Percentiles rank a stretch among this genome's conserved stretches.
Evolutionary conservation across 2,797 vertebrate species (phyloP).

Genomic region (Melanotaenia trifasciata): DNA sequence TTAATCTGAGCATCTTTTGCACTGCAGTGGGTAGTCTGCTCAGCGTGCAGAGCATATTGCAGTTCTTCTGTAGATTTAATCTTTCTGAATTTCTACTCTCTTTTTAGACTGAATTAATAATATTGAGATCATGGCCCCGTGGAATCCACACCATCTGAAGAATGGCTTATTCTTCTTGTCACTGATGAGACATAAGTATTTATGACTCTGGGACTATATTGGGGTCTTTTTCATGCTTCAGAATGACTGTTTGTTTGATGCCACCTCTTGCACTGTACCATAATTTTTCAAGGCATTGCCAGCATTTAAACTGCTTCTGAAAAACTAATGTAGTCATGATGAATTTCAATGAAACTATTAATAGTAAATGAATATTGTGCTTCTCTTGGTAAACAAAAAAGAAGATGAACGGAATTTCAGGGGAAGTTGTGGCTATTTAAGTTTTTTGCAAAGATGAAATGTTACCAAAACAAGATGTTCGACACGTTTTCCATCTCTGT

Average conservation of each 20-base stretch:
- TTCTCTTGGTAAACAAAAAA: conserved; percentile 42
- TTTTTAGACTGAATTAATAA: background rate
- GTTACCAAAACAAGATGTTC: conserved; percentile 74
- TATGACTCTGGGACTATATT: background rate
- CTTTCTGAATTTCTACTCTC: background rate
- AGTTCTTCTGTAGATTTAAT: conserved; percentile 6
- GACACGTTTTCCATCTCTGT: conserved; percentile 62
- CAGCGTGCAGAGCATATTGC: background rate
- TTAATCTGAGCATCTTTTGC: background rate
- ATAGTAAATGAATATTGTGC: conserved; percentile 36
- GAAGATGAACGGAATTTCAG: conserved; percentile 20
- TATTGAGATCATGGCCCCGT: conserved; percentile 1
- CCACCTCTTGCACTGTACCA: background rate
- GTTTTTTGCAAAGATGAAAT: conserved; percentile 62
- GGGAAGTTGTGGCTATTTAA: conserved; percentile 57
- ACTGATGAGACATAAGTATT: conserved; percentile 2
- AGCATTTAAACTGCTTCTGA: background rate
- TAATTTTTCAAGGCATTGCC: background rate
- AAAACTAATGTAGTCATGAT: conserved; percentile 20
- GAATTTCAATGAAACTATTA: conserved; percentile 20
- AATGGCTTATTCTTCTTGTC: conserved; percentile 8
- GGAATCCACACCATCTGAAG: conserved; percentile 11
- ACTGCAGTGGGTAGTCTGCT: background rate
- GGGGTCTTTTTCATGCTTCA: conserved; percentile 1
- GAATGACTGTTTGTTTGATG: background rate